Evolutionary conservation across 2,888 invertebrate genomes (phyloP), one percentile per base, ranked within the genome.

Genomic region (Tenthredo livida): DNA sequence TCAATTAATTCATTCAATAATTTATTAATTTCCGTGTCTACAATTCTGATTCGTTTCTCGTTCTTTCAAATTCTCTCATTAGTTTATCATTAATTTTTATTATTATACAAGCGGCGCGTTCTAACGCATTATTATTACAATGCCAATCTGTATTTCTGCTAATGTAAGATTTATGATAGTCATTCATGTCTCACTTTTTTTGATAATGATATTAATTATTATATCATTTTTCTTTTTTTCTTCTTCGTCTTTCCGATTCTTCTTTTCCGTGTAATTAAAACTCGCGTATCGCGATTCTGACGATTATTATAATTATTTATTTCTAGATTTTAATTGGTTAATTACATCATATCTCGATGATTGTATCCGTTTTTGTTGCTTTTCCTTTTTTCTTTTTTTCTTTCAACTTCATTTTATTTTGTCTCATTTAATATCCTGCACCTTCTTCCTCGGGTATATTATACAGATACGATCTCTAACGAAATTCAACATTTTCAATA

Each of bases 321-420:
- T 25, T 61, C 61, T 25, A 61, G 61, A 25, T 25, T 61, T 25
- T 61, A 61, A 61, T 61, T 61, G 25, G 61, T 61, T 61, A 61
- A 61, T 61, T 61, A 61, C 61, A 61, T 61, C 61, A 25, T 61
- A 61, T 61, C 61, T 61, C 61, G 25, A 61, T 61, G 25, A 25
- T 61, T 61, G 21, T 25, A 21, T 12, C 61, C 21, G 21, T 10
- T 58, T 21, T n/a, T 1, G 54, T 54, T 54, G 0, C n/a, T 0
- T 61, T 61, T 21, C 6, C 9, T 5, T n/a, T 58, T 58, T 29
- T 29, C 10, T 21, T 70, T 47, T 91, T 92, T 86, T 93, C n/a
- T 93, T 90, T 93, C 93, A 87, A 93, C 93, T 90, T 93, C 1
- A 61, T 25, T 61, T 61, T 12, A 25, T 61, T 25, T 10, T 25